phyloP scores from a whole-genome alignment of 1,140 invertebrate genomes.

The Habropoda laboriosa region DNA sequence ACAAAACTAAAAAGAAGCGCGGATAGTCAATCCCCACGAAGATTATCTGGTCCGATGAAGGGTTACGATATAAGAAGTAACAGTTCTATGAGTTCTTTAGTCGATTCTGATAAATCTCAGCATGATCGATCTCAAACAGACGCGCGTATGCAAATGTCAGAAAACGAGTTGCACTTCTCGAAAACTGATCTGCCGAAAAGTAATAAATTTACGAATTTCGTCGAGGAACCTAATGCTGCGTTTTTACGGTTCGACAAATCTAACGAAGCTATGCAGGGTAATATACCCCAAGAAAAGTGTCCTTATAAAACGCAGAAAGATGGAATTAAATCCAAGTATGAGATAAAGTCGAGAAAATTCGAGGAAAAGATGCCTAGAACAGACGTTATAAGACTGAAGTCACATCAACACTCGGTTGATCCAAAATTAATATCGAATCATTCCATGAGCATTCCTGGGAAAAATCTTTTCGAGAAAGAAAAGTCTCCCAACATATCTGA shows the following conservation, averaged over 20 bases:
- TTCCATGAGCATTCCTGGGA: conserved; percentile 39
- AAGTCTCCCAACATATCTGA: conserved; percentile 36
- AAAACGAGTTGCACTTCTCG: conserved; percentile 59
- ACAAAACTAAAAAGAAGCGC: conserved; percentile 79
- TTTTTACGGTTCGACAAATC: conserved; percentile 46
- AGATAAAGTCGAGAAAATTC: conserved; percentile 75
- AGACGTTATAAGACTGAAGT: conserved; percentile 68
- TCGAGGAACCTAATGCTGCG: conserved; percentile 55
- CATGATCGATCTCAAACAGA: conserved; percentile 76
- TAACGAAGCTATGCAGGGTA: conserved; percentile 35
- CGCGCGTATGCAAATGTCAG: conserved; percentile 59
- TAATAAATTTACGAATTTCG: conserved; percentile 51
- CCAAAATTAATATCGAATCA: conserved; percentile 55
- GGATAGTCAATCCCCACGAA: conserved; percentile 78
- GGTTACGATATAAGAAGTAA: conserved; percentile 80
- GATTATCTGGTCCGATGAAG: conserved; percentile 80
- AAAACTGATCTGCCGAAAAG: conserved; percentile 60
- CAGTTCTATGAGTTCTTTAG: conserved; percentile 79
- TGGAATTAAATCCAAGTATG: conserved; percentile 68
- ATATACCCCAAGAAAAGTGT: conserved; percentile 43
- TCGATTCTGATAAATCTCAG: conserved; percentile 80
- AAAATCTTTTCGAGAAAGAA: conserved; percentile 48
- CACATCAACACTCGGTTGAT: conserved; percentile 67
- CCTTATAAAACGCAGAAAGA: conserved; percentile 48
- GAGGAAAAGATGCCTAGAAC: conserved; percentile 79